These are phyloP conservation scores for Pseudanteris insignis DNA, from an alignment of 2,888 invertebrate genomes.

Conservation along the genomic window DNA sequence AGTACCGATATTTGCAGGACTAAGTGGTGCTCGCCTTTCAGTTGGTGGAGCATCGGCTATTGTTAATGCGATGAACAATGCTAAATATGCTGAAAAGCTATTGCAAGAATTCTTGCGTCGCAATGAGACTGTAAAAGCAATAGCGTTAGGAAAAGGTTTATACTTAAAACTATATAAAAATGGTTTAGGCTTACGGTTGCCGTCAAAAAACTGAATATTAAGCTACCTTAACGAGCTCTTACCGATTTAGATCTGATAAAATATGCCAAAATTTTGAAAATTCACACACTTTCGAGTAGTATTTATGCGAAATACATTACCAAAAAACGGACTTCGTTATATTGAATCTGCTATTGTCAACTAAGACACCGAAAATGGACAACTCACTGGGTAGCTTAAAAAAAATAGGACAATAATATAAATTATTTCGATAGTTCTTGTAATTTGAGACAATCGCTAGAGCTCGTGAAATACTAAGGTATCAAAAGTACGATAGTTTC, in stretches of 20 bases:
- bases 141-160: slow-evolving; percentile 48
- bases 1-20: too few species aligned
- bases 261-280: slow-evolving; percentile 48
- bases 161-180: slow-evolving; percentile 11
- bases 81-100: slow-evolving; percentile 26
- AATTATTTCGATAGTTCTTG: too few species aligned
- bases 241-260: slow-evolving; percentile 53
- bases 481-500: too few species aligned
- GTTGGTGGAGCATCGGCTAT: slow-evolving; percentile 1
- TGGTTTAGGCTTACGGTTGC: not conserved
- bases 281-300: slow-evolving; percentile 55
- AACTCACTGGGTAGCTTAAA: too few species aligned
- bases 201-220: slow-evolving; percentile 30
- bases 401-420: too few species aligned
- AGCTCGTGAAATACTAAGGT: too few species aligned
- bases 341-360: too few species aligned
- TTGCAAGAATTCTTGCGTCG: slow-evolving; percentile 50
- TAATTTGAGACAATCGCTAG: too few species aligned
- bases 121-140: slow-evolving; percentile 50
- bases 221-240: slow-evolving; percentile 51
- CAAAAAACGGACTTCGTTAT: too few species aligned
- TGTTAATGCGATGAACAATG: slow-evolving; percentile 6
- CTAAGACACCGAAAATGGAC: too few species aligned
- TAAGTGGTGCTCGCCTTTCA: too few species aligned
- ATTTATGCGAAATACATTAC: slow-evolving; percentile 45